Percentiles rank a stretch among this genome's conserved stretches.
phyloP scores from a whole-genome alignment of 2,888 invertebrate species.

The Rhamnusium bicolor region DNA sequence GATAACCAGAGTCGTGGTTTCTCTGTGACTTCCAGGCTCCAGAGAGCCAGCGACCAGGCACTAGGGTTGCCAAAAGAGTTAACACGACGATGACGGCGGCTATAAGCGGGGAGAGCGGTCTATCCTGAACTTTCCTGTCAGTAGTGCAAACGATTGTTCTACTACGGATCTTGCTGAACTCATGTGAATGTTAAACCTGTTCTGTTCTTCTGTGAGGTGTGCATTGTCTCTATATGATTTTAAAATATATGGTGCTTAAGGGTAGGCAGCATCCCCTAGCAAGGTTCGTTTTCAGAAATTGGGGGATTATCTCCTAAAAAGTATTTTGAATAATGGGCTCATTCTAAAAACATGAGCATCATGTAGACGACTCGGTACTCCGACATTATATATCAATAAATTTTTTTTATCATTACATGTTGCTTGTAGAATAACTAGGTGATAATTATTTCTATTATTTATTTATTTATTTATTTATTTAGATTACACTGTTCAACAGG shows the following conservation, averaged over 20 bases:
- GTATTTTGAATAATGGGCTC: background rate
- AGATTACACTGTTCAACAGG: no score
- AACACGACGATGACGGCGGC: no score
- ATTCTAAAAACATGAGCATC: constrained; percentile 51
- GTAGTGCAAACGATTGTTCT: constrained; percentile 28
- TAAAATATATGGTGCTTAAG: background rate
- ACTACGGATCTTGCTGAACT: constrained; percentile 11
- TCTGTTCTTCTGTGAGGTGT: constrained; percentile 8
- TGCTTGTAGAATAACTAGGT: constrained; percentile 46
- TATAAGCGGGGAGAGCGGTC: no score
- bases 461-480: no score
- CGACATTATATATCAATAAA: constrained; percentile 39
- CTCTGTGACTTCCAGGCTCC: no score
- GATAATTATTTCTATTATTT: constrained; percentile 42
- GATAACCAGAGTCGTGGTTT: no score
- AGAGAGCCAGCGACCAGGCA: no score
- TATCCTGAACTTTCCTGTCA: constrained; percentile 25
- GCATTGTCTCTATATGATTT: background rate
- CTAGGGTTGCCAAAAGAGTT: no score
- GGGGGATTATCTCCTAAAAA: background rate
- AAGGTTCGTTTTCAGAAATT: background rate
- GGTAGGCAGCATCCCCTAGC: background rate
- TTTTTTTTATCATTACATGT: constrained; percentile 35
- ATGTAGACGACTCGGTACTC: constrained; percentile 41
- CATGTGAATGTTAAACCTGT: constrained; percentile 17